Conservation (phyloP, 2,888 invertebrate species). For the Unio delphinus region DNA sequence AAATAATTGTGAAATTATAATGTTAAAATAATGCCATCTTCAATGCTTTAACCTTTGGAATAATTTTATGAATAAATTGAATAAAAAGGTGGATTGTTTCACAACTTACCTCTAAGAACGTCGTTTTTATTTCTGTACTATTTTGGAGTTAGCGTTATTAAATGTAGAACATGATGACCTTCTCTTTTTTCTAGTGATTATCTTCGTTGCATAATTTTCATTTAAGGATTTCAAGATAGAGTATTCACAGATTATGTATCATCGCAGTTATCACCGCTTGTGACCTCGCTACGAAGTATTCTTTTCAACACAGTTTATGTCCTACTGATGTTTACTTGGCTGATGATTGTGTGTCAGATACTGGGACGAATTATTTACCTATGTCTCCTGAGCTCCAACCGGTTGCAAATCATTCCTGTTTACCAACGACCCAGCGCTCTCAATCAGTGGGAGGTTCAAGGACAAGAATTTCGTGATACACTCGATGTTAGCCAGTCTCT, state of each 20-base stretch:
- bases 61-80: too few relatives aligned
- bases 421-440: constrained; percentile 25
- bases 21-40: too few relatives aligned
- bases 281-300: constrained; percentile 41
- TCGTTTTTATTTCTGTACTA: too few relatives aligned
- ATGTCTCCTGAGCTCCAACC: constrained; percentile 49
- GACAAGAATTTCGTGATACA: constrained; percentile 19
- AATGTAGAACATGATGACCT: too few relatives aligned
- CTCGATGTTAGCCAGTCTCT: constrained; percentile 57
- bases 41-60: too few relatives aligned
- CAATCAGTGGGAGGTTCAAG: constrained; percentile 20
- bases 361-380: constrained; percentile 48
- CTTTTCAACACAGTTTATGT: constrained; percentile 46
- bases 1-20: too few relatives aligned
- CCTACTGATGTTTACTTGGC: constrained; percentile 42
- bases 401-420: constrained; percentile 34
- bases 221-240: not conserved
- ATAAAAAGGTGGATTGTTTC: too few relatives aligned
- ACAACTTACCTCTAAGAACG: too few relatives aligned
- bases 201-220: too few relatives aligned
- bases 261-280: constrained; percentile 51
- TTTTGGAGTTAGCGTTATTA: too few relatives aligned
- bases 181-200: too few relatives aligned
- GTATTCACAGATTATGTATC: constrained; percentile 34
- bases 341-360: constrained; percentile 53